phyloP scores from a whole-genome alignment of 2,797 vertebrate genomes.

The Neomorphus geoffroyi region DNA sequence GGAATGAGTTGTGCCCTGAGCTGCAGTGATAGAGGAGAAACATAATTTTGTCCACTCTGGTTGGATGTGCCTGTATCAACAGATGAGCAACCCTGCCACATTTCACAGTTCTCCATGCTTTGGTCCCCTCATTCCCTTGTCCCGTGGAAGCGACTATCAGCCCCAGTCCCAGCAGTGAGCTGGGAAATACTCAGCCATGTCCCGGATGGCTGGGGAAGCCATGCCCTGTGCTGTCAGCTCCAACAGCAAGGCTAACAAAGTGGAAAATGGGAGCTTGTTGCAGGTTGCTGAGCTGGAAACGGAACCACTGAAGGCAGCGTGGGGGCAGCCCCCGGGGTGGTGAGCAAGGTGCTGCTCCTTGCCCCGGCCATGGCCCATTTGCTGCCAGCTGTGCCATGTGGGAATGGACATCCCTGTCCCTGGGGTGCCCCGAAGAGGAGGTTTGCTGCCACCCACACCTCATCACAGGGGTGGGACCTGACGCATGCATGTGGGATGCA shows the following conservation, averaged over 20 bases:
- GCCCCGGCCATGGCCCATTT: fast-evolving
- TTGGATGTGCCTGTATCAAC: fast-evolving
- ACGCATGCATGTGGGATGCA: fast-evolving
- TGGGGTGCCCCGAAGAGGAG: not conserved
- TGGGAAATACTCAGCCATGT: not conserved
- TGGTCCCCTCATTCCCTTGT: not conserved
- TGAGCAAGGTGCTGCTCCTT: fast-evolving
- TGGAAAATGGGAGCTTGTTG: not conserved
- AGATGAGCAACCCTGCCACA: no score
- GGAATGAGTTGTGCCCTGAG: no score
- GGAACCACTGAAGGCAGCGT: not conserved
- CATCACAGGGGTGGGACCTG: fast-evolving
- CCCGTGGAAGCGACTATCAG: fast-evolving
- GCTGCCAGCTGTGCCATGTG: fast-evolving
- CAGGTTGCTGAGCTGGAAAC: slow-evolving; percentile 16
- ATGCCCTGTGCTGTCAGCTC: not conserved
- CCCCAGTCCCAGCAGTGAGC: not conserved
- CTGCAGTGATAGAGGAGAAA: no score
- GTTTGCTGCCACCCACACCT: not conserved
- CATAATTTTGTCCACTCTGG: not conserved
- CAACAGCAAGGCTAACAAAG: not conserved
- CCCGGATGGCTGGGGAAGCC: not conserved
- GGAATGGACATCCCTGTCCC: not conserved
- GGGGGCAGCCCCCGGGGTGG: fast-evolving
- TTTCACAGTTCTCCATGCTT: fast-evolving